A percentile compares a stretch with the other conserved stretches of the same genome.
Conservation (phyloP, 2,113 vertebrate genomes). For the Labeo catla region DNA sequence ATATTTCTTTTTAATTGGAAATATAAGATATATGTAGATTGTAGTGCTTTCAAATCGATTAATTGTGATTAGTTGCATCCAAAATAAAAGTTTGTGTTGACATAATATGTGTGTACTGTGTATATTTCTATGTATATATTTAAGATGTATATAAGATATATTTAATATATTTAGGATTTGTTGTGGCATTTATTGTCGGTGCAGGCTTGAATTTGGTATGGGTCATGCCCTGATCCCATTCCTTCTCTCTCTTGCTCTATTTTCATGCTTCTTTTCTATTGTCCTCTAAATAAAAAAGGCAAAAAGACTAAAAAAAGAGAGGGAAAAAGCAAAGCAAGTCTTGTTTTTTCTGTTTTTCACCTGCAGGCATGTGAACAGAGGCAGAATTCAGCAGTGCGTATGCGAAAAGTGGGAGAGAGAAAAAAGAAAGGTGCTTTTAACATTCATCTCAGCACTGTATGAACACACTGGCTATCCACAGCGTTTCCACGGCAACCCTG, state of each 20-base stretch:
- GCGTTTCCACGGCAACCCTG: conserved; percentile 55
- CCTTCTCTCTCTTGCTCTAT: background rate
- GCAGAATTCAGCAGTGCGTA: background rate
- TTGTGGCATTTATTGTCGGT: background rate
- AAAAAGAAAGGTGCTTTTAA: conserved; percentile 1
- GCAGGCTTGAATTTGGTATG: background rate
- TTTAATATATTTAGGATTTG: too few species aligned
- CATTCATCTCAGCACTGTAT: background rate
- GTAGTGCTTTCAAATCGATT: too few species aligned
- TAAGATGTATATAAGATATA: too few species aligned
- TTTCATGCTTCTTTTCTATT: background rate
- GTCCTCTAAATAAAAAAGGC: background rate
- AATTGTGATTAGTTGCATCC: too few species aligned
- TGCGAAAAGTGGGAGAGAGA: conserved; percentile 1
- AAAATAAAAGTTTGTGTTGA: too few species aligned
- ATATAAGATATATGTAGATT: too few species aligned
- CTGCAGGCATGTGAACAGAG: conserved; percentile 24
- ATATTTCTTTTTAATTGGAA: too few species aligned
- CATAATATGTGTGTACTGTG: too few species aligned
- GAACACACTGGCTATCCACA: background rate
- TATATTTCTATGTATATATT: too few species aligned
- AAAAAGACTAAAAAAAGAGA: background rate
- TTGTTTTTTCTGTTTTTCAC: background rate
- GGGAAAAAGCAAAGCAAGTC: background rate
- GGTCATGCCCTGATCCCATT: background rate